Conservation (phyloP, 2,888 invertebrate species). For the Cerastis leucographa region DNA sequence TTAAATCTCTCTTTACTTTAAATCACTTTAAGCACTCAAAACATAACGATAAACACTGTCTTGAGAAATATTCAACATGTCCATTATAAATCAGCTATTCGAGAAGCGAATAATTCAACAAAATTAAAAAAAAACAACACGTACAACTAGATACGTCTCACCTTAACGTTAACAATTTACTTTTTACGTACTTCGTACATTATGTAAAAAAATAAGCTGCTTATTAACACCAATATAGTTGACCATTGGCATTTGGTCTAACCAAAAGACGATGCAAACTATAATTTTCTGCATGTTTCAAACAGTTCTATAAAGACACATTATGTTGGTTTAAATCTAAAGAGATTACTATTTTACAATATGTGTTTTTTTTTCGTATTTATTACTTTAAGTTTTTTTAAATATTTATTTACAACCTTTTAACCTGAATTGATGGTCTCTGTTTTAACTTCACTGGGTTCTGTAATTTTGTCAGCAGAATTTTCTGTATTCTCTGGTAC, state of each 20-base stretch:
- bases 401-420: slow-evolving; percentile 54
- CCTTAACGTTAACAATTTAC: slow-evolving; percentile 28
- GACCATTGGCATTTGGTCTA: slow-evolving; percentile 44
- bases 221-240: slow-evolving; percentile 30
- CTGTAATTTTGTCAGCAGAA: slow-evolving; percentile 19
- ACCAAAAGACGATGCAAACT: slow-evolving; percentile 48
- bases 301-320: slow-evolving; percentile 47
- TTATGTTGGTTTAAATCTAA: slow-evolving; percentile 40
- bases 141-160: slow-evolving; percentile 35
- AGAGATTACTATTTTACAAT: slow-evolving; percentile 57
- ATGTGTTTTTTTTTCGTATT: slow-evolving; percentile 30
- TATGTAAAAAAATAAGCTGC: slow-evolving; percentile 45
- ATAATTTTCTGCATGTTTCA: slow-evolving; percentile 32
- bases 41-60: slow-evolving; percentile 31
- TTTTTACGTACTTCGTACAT: slow-evolving; percentile 58
- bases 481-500: slow-evolving; percentile 5
- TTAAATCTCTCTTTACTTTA: neutral
- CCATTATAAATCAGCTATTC: slow-evolving; percentile 38
- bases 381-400: slow-evolving; percentile 38
- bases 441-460: slow-evolving; percentile 46
- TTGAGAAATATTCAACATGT: slow-evolving; percentile 32
- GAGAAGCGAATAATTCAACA: slow-evolving; percentile 46
- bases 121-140: slow-evolving; percentile 46
- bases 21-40: slow-evolving; percentile 17
- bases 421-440: slow-evolving; percentile 43